Evolutionary conservation across 2,888 invertebrate genomes (phyloP).

Genomic region (Schizotus pectinicornis): DNA sequence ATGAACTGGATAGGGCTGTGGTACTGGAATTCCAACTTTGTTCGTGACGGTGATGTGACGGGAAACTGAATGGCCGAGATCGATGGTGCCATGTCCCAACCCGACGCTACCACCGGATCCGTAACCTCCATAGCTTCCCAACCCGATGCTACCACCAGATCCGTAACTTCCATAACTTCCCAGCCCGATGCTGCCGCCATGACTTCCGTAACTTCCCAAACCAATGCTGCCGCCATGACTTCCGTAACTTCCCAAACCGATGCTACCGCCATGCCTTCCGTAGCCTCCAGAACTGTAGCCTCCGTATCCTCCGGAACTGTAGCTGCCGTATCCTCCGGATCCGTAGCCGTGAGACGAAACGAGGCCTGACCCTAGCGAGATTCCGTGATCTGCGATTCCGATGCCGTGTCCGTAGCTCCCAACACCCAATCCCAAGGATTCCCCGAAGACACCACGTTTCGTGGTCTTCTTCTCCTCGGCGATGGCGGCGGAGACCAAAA

Average conservation of each 20-base stretch:
- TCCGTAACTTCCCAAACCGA: conserved; percentile 19
- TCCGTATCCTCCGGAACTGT: neutral
- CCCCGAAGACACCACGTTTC: conserved; percentile 59
- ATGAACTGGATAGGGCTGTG: conserved; percentile 61
- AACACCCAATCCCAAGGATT: conserved; percentile 49
- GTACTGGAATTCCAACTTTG: conserved; percentile 60
- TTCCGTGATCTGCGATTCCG: conserved; percentile 8
- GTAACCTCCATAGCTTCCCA: conserved; percentile 14
- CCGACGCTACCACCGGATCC: conserved; percentile 5
- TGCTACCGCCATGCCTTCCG: neutral
- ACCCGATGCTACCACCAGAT: conserved; percentile 28
- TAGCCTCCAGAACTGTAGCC: neutral
- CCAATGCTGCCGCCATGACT: neutral
- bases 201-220: conserved; percentile 3
- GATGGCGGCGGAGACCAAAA: conserved; percentile 56
- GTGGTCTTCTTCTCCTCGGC: conserved; percentile 56
- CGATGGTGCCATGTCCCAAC: conserved; percentile 27
- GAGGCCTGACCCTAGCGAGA: neutral
- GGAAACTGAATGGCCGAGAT: conserved; percentile 47
- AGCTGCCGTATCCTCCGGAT: neutral
- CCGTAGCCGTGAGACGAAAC: conserved; percentile 19
- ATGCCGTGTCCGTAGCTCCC: conserved; percentile 42
- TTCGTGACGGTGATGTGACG: conserved; percentile 58
- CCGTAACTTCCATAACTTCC: conserved; percentile 14
- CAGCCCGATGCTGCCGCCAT: conserved; percentile 7